Evolutionary conservation across 1,140 invertebrate genomes (phyloP).

Genomic region (Stratiolaelaps scimitus): DNA sequence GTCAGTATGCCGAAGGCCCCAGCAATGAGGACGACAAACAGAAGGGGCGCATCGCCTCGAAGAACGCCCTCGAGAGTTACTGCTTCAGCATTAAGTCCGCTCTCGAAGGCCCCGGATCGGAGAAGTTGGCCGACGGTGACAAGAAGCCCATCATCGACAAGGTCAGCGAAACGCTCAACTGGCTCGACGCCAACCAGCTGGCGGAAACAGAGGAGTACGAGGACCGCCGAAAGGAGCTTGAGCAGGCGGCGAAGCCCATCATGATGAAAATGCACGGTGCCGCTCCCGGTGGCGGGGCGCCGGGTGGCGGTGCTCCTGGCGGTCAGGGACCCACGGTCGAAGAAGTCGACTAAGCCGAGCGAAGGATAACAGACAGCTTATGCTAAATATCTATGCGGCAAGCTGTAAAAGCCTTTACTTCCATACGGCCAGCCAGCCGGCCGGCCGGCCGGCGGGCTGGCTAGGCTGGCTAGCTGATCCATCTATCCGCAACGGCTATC

Average conservation of each 20-base stretch:
- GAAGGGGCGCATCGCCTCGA: slow-evolving; percentile 37
- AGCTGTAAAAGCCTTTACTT: no score
- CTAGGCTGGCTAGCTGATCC: no score
- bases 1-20: slow-evolving; percentile 54
- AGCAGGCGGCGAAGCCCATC: slow-evolving; percentile 38
- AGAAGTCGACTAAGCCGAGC: slow-evolving; percentile 37
- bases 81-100: slow-evolving; percentile 36
- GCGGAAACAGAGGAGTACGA: slow-evolving; percentile 45
- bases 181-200: slow-evolving; percentile 47
- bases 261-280: slow-evolving; percentile 39
- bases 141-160: slow-evolving; percentile 36
- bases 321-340: slow-evolving; percentile 37
- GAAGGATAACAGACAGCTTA: neutral
- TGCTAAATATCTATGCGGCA: no score
- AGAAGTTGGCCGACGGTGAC: slow-evolving; percentile 37
- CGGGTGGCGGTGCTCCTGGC: neutral
- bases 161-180: slow-evolving; percentile 39
- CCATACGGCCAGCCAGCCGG: no score
- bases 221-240: slow-evolving; percentile 42
- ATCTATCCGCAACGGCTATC: no score
- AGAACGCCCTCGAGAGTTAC: slow-evolving; percentile 38
- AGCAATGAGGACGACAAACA: slow-evolving; percentile 41
- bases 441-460: no score
- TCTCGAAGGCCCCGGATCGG: slow-evolving; percentile 36
- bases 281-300: neutral